Conservation (phyloP, 2,888 invertebrate species). For the Brenthis ino region DNA sequence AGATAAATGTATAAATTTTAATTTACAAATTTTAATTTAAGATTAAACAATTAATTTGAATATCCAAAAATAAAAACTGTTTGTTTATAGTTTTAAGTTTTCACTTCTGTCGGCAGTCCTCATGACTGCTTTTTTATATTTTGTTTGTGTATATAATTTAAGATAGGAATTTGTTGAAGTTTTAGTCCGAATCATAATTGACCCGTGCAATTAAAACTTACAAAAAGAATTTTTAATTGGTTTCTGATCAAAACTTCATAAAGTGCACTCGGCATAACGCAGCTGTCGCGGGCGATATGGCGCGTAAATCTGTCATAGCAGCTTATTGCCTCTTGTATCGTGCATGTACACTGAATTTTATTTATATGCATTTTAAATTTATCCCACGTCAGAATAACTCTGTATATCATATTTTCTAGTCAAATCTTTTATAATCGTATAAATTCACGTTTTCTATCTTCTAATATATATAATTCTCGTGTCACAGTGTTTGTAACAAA, state of each 20-base stretch:
- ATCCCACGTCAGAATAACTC: neutral
- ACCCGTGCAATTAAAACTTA: neutral
- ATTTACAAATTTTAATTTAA: too few relatives aligned
- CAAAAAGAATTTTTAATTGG: slow-evolving; percentile 43
- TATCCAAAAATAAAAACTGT: too few relatives aligned
- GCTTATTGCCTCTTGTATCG: slow-evolving; percentile 36
- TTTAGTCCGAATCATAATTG: neutral
- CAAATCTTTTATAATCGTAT: neutral
- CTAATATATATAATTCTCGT: too few relatives aligned
- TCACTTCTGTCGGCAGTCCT: too few relatives aligned
- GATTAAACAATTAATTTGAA: too few relatives aligned
- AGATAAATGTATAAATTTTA: too few relatives aligned
- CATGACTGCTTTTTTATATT: too few relatives aligned
- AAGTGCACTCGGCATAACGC: slow-evolving; percentile 47
- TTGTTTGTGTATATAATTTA: too few relatives aligned
- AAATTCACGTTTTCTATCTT: too few relatives aligned
- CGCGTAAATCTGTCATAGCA: slow-evolving; percentile 51
- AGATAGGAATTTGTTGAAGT: too few relatives aligned
- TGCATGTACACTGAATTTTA: slow-evolving; percentile 26
- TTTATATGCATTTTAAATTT: slow-evolving; percentile 22
- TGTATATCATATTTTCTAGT: neutral
- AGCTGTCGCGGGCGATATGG: slow-evolving; percentile 51
- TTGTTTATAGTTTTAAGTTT: too few relatives aligned
- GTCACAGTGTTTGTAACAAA: too few relatives aligned
- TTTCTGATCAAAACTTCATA: slow-evolving; percentile 53